phyloP scores from a whole-genome alignment of 2,113 vertebrate species.

The Spizaetus ornatus region DNA sequence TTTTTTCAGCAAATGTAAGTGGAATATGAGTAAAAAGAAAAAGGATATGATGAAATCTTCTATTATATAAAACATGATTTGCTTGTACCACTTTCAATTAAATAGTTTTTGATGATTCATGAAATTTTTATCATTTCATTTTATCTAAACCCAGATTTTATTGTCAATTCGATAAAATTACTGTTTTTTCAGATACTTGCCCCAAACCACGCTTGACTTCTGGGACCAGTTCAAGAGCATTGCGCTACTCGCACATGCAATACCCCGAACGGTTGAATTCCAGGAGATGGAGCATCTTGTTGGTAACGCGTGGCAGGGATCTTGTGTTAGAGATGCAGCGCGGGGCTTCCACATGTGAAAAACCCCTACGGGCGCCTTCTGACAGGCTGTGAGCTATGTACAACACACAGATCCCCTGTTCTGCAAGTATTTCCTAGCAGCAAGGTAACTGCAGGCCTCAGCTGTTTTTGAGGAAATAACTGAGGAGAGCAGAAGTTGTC shows the following conservation, averaged over 20 bases:
- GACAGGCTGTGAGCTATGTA: neutral
- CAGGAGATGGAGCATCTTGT: rapidly evolving
- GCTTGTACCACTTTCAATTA: neutral
- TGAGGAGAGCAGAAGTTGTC: neutral
- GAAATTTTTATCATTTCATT: neutral
- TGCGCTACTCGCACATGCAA: rapidly evolving
- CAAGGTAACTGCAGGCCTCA: no score
- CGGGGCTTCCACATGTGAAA: rapidly evolving
- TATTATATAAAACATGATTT: neutral
- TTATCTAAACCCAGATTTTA: neutral
- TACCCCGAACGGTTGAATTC: neutral
- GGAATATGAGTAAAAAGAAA: neutral
- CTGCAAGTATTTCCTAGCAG: no score
- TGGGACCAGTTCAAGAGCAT: neutral
- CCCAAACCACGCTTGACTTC: no score
- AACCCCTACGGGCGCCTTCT: rapidly evolving
- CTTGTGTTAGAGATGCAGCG: rapidly evolving
- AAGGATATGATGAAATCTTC: neutral
- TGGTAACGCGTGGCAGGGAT: neutral
- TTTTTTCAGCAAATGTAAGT: neutral
- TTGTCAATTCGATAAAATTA: neutral
- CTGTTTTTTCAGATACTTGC: neutral
- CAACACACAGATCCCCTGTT: no score
- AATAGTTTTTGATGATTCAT: neutral
- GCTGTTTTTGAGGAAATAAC: neutral